Conservation (phyloP, 2,113 vertebrate species). For the Mormoops blainvillei region DNA sequence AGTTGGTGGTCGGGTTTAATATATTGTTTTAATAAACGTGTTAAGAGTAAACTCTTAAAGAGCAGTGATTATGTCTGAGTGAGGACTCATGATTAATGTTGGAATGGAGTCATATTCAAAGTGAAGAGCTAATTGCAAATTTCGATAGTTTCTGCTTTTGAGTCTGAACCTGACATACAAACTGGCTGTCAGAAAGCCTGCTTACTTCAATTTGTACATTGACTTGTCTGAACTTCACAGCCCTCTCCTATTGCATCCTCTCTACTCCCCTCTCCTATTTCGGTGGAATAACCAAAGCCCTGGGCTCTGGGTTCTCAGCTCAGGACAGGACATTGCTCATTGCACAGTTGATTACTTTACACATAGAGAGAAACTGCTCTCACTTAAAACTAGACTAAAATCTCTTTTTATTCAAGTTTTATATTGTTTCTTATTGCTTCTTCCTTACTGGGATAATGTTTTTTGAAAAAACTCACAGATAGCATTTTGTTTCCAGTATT, state of each 20-base stretch:
- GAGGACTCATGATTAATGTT: neutral
- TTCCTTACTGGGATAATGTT: neutral
- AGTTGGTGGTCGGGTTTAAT: slow-evolving; percentile 52
- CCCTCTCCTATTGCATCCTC: neutral
- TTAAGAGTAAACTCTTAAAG: slow-evolving; percentile 7
- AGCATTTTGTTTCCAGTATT: neutral
- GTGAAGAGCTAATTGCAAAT: neutral
- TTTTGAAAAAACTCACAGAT: neutral
- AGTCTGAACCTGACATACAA: neutral
- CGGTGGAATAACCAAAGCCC: fast-evolving
- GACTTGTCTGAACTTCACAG: neutral
- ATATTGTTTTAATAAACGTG: slow-evolving; percentile 60
- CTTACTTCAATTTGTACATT: neutral
- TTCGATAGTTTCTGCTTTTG: neutral
- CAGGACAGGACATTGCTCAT: neutral
- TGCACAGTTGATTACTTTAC: neutral
- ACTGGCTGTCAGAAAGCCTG: neutral
- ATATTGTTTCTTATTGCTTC: neutral
- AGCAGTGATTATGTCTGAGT: neutral
- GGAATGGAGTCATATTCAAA: neutral
- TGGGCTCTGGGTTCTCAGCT: neutral
- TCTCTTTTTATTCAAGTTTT: neutral
- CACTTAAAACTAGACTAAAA: neutral
- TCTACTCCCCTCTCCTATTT: neutral
- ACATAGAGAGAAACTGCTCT: neutral